Evolutionary conservation across 2,888 invertebrate species (phyloP).

Genomic region (Eugnorisma glareosa): DNA sequence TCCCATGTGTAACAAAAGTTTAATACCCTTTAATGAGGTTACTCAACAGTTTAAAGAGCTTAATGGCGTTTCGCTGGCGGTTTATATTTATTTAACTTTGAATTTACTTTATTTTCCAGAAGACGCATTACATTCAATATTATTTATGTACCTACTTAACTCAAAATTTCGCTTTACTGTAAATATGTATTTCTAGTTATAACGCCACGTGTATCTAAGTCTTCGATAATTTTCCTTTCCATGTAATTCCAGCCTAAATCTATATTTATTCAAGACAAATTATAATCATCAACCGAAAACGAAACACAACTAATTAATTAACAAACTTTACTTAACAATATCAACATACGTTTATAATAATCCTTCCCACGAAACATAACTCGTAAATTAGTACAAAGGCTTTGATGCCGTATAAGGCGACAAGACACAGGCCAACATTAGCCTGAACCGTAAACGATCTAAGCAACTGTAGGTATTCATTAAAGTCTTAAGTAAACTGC

Average conservation of each 20-base stretch:
- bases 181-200: not conserved
- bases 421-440: constrained; percentile 38
- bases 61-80: constrained; percentile 69
- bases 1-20: constrained; percentile 76
- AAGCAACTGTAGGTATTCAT: constrained; percentile 73
- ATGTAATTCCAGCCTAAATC: not conserved
- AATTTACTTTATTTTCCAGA: constrained; percentile 31
- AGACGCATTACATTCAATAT: not conserved
- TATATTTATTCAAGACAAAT: constrained; percentile 3
- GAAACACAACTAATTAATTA: constrained; percentile 10
- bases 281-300: constrained; percentile 4
- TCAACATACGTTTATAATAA: constrained; percentile 16
- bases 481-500: constrained; percentile 75
- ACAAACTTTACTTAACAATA: constrained; percentile 13
- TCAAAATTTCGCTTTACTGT: not conserved
- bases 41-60: constrained; percentile 75
- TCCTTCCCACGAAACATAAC: constrained; percentile 16
- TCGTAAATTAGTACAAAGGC: constrained; percentile 36
- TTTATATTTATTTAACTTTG: constrained; percentile 65
- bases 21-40: constrained; percentile 75
- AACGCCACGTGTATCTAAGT: not conserved
- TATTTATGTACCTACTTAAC: not conserved
- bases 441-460: constrained; percentile 58
- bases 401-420: constrained; percentile 15
- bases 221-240: not conserved